Evolutionary conservation across 2,113 vertebrate species (phyloP), one percentile per base, ranked within the genome.

Genomic region (Eptesicus fuscus): DNA sequence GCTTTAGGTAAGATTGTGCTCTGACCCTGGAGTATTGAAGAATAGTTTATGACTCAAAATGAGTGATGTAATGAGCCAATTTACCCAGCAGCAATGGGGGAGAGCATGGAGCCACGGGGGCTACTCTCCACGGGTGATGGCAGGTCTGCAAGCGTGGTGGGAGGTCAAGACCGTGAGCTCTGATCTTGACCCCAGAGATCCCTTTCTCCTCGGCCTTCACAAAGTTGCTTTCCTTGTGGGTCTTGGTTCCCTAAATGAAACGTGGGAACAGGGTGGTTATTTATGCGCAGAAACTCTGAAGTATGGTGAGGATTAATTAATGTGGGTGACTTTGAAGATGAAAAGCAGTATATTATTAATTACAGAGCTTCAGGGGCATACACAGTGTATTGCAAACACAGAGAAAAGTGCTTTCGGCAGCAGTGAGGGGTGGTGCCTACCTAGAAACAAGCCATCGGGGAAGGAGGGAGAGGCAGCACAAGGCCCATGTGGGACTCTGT

Each of bases 311-410:
- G 73, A 95, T 96, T 97, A 96, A 96, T 96, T 96, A 97, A 96
- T 84, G 96, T 93, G 63, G 95, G 88, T 86, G 97, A 94, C 90
- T 96, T 95, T 89, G 96, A 97, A 97, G 96, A 96, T 95, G 96
- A 95, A 97, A 96, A 83, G 93, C 88, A 47, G 95, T 95, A 56
- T 96, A 93, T 91, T 96, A 96, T 96, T 96, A 96, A 97, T 97
- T 94, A 95, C 40, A 51, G 74, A 97, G 95, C 96, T 94, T 35
- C 85, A 67, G 94, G 92, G 85, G 63, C 92, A 92, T 83, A 91
- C 91, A 91, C 61, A 83, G 76, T 59, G 51, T 42, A 22, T 67
- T 65, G 69, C 85, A 95, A 83, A 96, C 42, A 65, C 63, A 44
- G 88, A 84, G 80, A 28, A 83, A 73, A 80, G 67, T 77, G 65